These are phyloP conservation scores for Glomeris maerens DNA, from an alignment of 1,140 invertebrate species.

Conservation along the genomic window DNA sequence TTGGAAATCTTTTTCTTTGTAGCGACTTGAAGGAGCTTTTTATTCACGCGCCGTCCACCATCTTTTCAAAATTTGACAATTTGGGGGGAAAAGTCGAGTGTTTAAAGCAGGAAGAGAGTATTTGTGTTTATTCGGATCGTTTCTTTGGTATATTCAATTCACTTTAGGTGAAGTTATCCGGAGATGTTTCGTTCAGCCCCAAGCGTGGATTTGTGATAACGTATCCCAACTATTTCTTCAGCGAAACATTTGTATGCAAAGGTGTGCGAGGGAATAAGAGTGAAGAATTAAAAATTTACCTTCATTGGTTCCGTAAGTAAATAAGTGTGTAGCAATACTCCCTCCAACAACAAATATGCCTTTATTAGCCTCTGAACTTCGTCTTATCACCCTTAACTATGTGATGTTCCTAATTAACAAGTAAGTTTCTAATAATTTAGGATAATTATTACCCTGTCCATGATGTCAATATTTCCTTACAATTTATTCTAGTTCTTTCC, in stretches of 20 bases:
- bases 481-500: neutral
- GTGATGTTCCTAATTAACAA: no score
- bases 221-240: constrained; percentile 2
- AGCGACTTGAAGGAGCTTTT: no score
- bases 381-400: neutral
- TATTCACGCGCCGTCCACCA: no score
- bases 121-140: no score
- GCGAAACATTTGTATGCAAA: constrained; percentile 1
- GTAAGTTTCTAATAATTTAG: neutral
- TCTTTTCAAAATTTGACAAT: no score
- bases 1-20: no score
- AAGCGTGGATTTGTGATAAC: neutral
- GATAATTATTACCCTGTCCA: neutral
- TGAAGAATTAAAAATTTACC: neutral
- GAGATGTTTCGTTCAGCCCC: neutral
- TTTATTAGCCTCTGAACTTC: neutral
- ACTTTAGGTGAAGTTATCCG: no score
- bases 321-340: neutral
- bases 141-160: no score
- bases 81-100: no score
- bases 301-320: constrained; percentile 7
- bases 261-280: constrained; percentile 5
- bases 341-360: neutral
- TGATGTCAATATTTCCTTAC: neutral
- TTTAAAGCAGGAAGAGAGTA: no score